Conservation (phyloP, 53 echinoderm and acorn worm species). For the Paelopatides confundens region DNA sequence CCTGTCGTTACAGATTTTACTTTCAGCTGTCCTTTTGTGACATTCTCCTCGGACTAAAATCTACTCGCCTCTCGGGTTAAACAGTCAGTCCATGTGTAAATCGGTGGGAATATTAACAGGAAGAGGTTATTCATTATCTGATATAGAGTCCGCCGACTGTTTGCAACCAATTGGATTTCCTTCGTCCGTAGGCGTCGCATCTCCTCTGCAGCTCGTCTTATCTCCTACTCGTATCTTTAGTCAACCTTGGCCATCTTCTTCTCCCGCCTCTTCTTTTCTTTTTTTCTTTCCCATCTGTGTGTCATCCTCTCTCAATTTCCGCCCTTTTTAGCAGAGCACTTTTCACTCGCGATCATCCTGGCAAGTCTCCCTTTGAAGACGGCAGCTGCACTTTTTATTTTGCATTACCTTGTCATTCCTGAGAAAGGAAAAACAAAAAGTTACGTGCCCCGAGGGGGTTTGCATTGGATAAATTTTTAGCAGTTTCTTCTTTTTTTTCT, state of each 20-base stretch:
- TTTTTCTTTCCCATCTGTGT: conserved; percentile 16
- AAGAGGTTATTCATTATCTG: not conserved
- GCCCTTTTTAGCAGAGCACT: not conserved
- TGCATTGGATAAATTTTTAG: conserved; percentile 13
- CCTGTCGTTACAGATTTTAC: not conserved
- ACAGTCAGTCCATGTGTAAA: not conserved
- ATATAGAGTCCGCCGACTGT: not conserved
- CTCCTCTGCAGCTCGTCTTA: not conserved
- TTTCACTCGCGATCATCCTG: not conserved
- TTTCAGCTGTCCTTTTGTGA: not conserved
- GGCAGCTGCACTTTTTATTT: conserved; percentile 14
- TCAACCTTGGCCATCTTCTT: not conserved
- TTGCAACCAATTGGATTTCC: not conserved
- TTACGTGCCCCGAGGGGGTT: conserved; percentile 10
- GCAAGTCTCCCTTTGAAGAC: conserved; percentile 1
- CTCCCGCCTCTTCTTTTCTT: not conserved
- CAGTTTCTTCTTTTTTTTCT: not conserved
- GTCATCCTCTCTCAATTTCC: not conserved
- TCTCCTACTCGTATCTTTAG: conserved; percentile 2
- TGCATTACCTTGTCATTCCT: not conserved
- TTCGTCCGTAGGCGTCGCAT: not conserved
- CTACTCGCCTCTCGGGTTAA: not conserved
- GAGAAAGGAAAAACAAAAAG: conserved; percentile 6
- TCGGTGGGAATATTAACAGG: not conserved
- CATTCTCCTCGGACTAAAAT: not conserved